Evolutionary conservation across 2,888 invertebrate species (phyloP).

Genomic region (Morpho deidamia): DNA sequence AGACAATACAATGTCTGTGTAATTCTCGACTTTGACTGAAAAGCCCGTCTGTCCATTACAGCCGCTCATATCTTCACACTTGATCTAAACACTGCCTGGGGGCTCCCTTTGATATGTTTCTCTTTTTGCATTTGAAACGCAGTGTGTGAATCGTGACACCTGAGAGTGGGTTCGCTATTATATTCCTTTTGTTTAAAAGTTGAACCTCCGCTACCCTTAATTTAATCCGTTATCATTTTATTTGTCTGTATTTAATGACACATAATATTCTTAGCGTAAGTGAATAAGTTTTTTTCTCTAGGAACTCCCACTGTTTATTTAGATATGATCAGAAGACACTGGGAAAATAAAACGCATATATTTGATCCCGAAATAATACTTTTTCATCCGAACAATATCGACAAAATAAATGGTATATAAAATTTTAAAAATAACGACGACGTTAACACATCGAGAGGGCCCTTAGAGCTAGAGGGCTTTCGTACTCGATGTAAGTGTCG

Average conservation of each 20-base stretch:
- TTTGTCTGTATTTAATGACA: constrained; percentile 3
- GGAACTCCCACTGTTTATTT: too few species aligned
- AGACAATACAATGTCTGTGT: neutral
- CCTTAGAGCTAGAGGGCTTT: neutral
- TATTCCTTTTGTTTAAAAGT: constrained; percentile 22
- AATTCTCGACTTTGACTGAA: constrained; percentile 2
- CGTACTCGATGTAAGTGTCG: neutral
- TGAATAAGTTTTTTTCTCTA: too few species aligned
- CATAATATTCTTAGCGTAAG: neutral
- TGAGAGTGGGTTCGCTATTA: constrained; percentile 37
- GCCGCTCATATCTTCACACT: constrained; percentile 25
- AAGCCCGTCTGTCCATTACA: constrained; percentile 20
- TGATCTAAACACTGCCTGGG: constrained; percentile 24
- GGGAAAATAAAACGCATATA: too few species aligned
- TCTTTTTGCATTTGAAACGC: constrained; percentile 31
- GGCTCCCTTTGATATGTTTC: constrained; percentile 25
- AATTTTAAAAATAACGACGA: neutral
- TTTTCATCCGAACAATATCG: too few species aligned
- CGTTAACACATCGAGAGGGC: neutral
- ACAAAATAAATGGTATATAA: neutral
- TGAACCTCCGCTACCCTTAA: constrained; percentile 8
- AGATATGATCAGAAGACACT: too few species aligned
- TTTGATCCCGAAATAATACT: too few species aligned
- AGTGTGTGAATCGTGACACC: constrained; percentile 24
- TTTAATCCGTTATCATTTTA: neutral